These are phyloP conservation scores for Caenorhabditis drosophilae DNA, from an alignment of 2,888 invertebrate genomes.

Conservation along the genomic window DNA sequence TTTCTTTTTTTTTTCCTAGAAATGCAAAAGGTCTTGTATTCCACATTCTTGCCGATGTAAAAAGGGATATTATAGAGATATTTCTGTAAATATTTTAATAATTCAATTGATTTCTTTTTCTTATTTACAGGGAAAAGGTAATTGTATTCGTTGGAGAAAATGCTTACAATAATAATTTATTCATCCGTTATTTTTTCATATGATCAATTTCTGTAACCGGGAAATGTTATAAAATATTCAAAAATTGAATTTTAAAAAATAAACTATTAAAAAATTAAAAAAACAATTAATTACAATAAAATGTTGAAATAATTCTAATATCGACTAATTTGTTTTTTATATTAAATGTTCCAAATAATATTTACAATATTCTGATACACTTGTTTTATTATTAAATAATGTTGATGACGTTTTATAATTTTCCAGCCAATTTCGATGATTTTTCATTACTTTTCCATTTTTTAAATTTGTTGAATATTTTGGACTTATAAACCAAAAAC, in stretches of 20 bases:
- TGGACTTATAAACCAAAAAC: not conserved
- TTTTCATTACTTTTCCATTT: not conserved
- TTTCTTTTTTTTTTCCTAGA: too few relatives aligned
- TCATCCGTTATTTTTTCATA: too few relatives aligned
- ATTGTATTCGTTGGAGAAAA: not conserved
- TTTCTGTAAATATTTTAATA: not conserved
- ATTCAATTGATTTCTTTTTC: not conserved
- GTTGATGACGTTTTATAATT: too few relatives aligned
- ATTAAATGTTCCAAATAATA: too few relatives aligned
- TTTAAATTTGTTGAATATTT: not conserved
- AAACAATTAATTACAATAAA: not conserved
- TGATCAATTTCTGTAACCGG: too few relatives aligned
- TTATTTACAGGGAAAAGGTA: conserved; percentile 1
- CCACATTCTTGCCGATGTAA: conserved; percentile 17
- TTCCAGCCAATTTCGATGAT: not conserved
- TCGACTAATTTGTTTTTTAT: too few relatives aligned
- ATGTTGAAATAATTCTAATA: not conserved
- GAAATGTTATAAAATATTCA: not conserved
- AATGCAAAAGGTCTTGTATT: conserved; percentile 16
- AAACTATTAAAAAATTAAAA: not conserved
- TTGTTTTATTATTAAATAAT: too few relatives aligned
- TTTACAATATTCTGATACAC: too few relatives aligned
- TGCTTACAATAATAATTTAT: not conserved
- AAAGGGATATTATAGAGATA: conserved; percentile 14
- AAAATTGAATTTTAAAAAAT: not conserved